phyloP scores from a whole-genome alignment of 2,888 invertebrate genomes.

The Polyploca ridens region DNA sequence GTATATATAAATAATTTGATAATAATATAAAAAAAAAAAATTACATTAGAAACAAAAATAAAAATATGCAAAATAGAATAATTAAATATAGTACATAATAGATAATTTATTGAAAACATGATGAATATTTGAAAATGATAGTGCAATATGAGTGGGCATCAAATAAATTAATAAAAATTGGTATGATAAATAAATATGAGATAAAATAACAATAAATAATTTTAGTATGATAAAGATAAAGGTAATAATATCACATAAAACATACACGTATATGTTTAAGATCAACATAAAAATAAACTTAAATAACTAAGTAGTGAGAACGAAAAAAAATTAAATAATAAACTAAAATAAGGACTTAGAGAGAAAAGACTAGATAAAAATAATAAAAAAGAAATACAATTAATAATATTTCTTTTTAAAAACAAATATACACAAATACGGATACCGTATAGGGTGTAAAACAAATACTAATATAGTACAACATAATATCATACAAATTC shows the following conservation, averaged over 20 bases:
- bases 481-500: conserved; percentile 73
- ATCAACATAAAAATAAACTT: conserved; percentile 16
- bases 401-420: conserved; percentile 49
- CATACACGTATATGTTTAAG: conserved; percentile 29
- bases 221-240: conserved; percentile 19
- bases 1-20: conserved; percentile 11
- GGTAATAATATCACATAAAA: conserved; percentile 32
- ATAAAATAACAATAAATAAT: conserved; percentile 27
- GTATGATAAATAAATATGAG: conserved; percentile 18
- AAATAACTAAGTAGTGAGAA: conserved; percentile 27
- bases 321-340: conserved; percentile 40
- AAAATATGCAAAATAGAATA: too few relatives aligned
- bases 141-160: conserved; percentile 10
- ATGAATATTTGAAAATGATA: too few relatives aligned
- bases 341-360: conserved; percentile 53
- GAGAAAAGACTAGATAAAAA: conserved; percentile 67
- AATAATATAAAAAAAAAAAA: background rate
- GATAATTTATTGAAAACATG: too few relatives aligned
- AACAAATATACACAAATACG: conserved; percentile 79
- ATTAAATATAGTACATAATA: too few relatives aligned
- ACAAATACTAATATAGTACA: conserved; percentile 78
- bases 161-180: conserved; percentile 14
- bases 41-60: too few relatives aligned
- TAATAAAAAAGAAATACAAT: conserved; percentile 42
- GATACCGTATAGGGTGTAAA: conserved; percentile 76